Percentiles rank a stretch among this genome's conserved stretches.
Evolutionary conservation across 2,113 vertebrate species (phyloP).

Genomic region (human): DNA sequence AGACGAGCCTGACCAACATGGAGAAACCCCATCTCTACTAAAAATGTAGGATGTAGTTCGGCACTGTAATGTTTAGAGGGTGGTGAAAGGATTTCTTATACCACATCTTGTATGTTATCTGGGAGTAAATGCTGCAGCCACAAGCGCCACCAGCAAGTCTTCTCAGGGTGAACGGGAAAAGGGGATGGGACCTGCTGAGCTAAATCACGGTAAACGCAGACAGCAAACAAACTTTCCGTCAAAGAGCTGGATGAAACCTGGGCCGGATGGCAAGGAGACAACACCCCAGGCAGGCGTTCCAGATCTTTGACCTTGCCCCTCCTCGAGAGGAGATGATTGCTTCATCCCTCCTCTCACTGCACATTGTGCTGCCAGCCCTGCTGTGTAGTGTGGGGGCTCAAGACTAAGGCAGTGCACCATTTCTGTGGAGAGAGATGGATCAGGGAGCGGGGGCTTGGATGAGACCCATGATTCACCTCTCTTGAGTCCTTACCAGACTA

Average conservation of each 20-base stretch:
- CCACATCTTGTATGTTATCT: too few relatives aligned
- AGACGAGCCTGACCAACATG: too few relatives aligned
- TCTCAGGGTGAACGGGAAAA: too few relatives aligned
- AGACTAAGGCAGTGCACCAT: background rate
- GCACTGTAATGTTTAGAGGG: too few relatives aligned
- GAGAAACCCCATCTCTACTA: too few relatives aligned
- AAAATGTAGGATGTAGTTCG: too few relatives aligned
- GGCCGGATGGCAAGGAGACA: fast-evolving
- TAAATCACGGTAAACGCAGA: background rate
- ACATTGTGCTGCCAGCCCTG: background rate
- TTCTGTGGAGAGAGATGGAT: background rate
- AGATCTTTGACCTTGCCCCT: background rate
- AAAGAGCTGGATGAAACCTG: background rate
- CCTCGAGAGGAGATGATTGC: too few relatives aligned
- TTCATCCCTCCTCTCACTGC: background rate
- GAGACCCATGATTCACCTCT: background rate
- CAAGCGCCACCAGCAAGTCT: too few relatives aligned
- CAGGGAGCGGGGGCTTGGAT: too few relatives aligned
- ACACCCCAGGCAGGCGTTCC: fast-evolving
- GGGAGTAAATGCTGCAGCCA: too few relatives aligned
- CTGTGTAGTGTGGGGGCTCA: background rate
- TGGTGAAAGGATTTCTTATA: too few relatives aligned
- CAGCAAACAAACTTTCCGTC: background rate
- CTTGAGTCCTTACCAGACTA: background rate
- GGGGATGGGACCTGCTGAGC: too few relatives aligned